Percentiles rank a stretch among this genome's conserved stretches.
These are phyloP conservation scores for Cathartes aura DNA, from an alignment of 2,113 vertebrate genomes.

Conservation along the genomic window DNA sequence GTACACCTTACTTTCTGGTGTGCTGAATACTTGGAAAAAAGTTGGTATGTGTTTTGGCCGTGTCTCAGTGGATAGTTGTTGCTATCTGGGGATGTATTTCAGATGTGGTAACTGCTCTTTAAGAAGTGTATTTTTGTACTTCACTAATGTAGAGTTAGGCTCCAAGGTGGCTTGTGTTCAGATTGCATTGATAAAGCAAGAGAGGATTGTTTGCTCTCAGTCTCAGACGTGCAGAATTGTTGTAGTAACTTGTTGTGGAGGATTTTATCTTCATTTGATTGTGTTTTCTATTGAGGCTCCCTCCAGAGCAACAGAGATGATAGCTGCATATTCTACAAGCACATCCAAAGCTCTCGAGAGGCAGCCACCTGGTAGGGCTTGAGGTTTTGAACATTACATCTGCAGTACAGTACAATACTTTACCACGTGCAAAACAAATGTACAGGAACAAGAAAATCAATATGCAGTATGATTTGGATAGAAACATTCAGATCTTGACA, in stretches of 20 bases:
- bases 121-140: not conserved
- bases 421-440: slow-evolving; percentile 21
- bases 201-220: not conserved
- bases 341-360: not conserved
- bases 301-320: not conserved
- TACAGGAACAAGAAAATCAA: slow-evolving; percentile 9
- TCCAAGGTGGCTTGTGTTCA: not conserved
- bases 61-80: not conserved
- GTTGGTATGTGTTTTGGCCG: not conserved
- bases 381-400: slow-evolving; percentile 8
- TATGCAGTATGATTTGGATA: not conserved
- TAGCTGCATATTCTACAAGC: not conserved
- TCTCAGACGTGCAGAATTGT: not conserved
- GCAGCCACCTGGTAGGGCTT: slow-evolving; percentile 3
- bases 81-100: not conserved
- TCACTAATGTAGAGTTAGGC: not conserved
- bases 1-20: not conserved
- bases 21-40: not conserved
- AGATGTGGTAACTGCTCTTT: not conserved
- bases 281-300: not conserved
- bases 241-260: not conserved
- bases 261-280: not conserved
- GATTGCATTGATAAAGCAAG: not conserved
- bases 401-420: not conserved
- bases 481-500: not conserved